Conservation (phyloP, 2,113 vertebrate species). For the Ptilorrhoa leucosticta region DNA sequence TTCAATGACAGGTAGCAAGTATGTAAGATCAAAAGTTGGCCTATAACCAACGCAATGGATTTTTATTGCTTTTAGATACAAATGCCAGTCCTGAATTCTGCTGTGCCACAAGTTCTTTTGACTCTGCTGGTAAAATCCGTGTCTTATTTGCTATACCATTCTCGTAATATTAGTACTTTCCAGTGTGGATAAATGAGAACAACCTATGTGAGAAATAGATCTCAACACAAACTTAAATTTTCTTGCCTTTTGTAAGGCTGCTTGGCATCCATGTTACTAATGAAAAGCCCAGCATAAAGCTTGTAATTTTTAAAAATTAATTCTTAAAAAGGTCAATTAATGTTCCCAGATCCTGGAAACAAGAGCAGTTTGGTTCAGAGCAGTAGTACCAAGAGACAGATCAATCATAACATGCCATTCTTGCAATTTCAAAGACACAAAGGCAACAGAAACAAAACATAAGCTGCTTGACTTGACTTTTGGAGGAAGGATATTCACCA, state of each 20-base stretch:
- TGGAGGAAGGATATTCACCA: background rate
- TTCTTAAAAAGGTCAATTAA: background rate
- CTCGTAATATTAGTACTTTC: conserved; percentile 46
- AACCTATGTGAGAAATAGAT: conserved; percentile 31
- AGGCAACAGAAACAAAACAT: background rate
- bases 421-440: background rate
- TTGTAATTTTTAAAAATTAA: conserved; percentile 2
- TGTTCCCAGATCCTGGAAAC: background rate
- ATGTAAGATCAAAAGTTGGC: background rate
- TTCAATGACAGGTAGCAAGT: background rate
- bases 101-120: conserved; percentile 14
- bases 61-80: background rate
- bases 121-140: background rate
- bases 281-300: background rate
- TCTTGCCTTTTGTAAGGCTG: conserved; percentile 31
- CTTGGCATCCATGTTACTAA: background rate
- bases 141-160: background rate
- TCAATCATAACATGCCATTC: background rate
- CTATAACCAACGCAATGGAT: background rate
- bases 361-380: background rate
- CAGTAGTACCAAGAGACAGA: background rate
- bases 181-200: conserved; percentile 42
- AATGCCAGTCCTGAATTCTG: background rate
- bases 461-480: background rate
- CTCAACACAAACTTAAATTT: conserved; percentile 2